Evolutionary conservation across 2,888 invertebrate species (phyloP).

Genomic region (Hyles lineata): DNA sequence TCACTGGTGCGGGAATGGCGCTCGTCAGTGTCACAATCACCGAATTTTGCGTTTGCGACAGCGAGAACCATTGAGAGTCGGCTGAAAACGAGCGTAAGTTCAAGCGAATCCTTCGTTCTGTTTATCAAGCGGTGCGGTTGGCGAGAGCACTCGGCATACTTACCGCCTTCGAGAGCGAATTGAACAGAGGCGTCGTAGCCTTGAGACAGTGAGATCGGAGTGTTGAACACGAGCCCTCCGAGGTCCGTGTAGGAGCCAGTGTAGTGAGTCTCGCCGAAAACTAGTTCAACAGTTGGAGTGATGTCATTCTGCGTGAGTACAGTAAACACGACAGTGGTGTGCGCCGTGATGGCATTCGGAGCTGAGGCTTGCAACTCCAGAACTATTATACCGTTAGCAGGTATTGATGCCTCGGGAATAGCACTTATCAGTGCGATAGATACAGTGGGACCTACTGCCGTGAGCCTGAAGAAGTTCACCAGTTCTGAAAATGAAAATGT

Average conservation of each 20-base stretch:
- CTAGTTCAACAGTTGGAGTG: conserved; percentile 43
- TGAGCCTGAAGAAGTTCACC: conserved; percentile 2
- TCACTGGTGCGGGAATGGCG: conserved; percentile 44
- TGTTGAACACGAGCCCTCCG: conserved; percentile 39
- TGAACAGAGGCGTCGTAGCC: conserved; percentile 46
- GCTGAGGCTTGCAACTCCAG: conserved; percentile 21
- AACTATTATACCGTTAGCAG: conserved; percentile 33
- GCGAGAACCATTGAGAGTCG: conserved; percentile 46
- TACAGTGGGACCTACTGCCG: conserved; percentile 33
- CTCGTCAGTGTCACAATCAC: conserved; percentile 34
- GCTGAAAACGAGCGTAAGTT: neutral
- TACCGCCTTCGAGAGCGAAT: conserved; percentile 52
- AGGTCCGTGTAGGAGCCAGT: conserved; percentile 43
- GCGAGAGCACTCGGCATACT: conserved; percentile 5
- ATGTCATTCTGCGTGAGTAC: conserved; percentile 18
- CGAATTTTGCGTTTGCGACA: conserved; percentile 36
- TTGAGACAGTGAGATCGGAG: conserved; percentile 39
- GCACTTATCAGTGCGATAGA: conserved; percentile 31
- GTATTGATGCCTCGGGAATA: conserved; percentile 40
- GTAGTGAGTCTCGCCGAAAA: conserved; percentile 44
- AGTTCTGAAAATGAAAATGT: neutral
- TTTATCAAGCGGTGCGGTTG: neutral
- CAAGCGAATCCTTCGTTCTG: neutral
- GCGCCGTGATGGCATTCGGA: conserved; percentile 30
- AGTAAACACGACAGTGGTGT: conserved; percentile 33